Evolutionary conservation across 1,140 invertebrate genomes (phyloP).

Genomic region (Acyrthosiphon pisum): DNA sequence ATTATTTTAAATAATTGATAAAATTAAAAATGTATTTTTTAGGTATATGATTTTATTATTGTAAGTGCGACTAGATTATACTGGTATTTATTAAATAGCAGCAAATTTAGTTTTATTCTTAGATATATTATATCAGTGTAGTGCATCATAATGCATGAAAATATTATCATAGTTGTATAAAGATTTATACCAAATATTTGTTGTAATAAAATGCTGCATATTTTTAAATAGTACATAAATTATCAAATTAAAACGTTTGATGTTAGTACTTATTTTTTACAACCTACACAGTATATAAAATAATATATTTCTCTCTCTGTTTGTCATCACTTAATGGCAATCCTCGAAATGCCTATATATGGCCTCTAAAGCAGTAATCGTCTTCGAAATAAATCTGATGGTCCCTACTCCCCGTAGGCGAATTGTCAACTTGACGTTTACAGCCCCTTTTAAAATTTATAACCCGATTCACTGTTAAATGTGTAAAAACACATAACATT

Average conservation of each 20-base stretch:
- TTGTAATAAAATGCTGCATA: background rate
- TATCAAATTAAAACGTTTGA: background rate
- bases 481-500: constrained; percentile 38
- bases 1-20: no score
- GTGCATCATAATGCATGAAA: no score
- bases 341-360: constrained; percentile 20
- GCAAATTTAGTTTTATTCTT: no score
- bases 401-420: constrained; percentile 22
- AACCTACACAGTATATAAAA: background rate
- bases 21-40: no score
- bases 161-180: background rate
- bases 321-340: constrained; percentile 17
- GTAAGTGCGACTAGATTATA: no score
- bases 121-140: no score
- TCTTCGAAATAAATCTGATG: constrained; percentile 51
- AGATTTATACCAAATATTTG: background rate
- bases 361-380: background rate
- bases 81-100: background rate
- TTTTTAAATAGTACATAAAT: background rate
- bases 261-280: background rate
- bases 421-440: constrained; percentile 45
- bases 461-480: constrained; percentile 21
- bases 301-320: background rate
- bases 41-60: no score
- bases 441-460: constrained; percentile 45